Evolutionary conservation across 2,113 vertebrate species (phyloP), one percentile per base, ranked within the genome.

Genomic region (Actinemys pallida): DNA sequence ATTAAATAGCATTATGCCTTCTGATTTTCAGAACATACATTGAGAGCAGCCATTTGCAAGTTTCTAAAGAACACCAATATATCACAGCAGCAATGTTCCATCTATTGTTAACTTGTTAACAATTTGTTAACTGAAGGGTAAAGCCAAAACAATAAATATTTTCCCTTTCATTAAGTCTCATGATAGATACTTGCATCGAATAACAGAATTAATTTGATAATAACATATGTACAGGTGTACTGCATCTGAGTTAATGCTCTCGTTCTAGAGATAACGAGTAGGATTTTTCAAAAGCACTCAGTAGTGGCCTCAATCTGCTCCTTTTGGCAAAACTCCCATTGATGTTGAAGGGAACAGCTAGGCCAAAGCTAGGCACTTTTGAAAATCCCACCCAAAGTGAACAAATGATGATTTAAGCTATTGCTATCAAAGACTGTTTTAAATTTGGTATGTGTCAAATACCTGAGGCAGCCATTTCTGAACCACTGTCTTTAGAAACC

Each of bases 261-360:
- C 2, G 16, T 11, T 39, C 10, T 78, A 53, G 62, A 83, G 5
- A 22, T 2, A 89, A 92, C 81, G 1, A 1, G 4, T 79, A 47
- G 14, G 10, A 3, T 84, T 92, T 69, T 93, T 91, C 13, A 29
- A 83, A 57, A 11, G 75, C 91, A 2, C 2, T 88, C 10, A 35
- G 86, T 53, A 84, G 8, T 84, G 81, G 35, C 9, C 39, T 81
- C 42, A 89, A 9, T 81, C 31, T 92, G 7, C 19, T 95, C 39
- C 54, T 81, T 24, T 65, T 81, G 50, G 88, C 29, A 94, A 83
- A 78, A 24, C 10, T 93, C 22, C 45, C 17, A n/a, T 9, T 59
- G 25, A 79, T 39, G 87, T 95, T 85, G 92, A 95, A 92, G 76
- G 4, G 84, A 91, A 81, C 0, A n/a, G 9, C 65, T 82, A 19